phyloP scores from a whole-genome alignment of 2,113 vertebrate genomes.

The Sylvilagus bachmani region DNA sequence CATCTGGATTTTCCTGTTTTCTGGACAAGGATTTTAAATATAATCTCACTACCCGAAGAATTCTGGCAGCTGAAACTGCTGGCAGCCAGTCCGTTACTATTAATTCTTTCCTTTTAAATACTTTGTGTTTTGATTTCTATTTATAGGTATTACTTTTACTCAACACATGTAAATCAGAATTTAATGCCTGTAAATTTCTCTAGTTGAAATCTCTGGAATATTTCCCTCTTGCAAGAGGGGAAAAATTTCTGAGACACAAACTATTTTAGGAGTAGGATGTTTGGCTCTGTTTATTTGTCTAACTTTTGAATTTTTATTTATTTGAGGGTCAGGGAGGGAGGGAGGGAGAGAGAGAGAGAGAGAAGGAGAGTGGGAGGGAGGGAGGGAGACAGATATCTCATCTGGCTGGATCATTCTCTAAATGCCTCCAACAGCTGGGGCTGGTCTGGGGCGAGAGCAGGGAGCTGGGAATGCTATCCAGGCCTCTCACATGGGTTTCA shows the following conservation, averaged over 20 bases:
- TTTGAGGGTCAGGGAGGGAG: no score
- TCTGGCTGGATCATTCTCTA: no score
- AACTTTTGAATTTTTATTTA: no score
- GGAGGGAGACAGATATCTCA: no score
- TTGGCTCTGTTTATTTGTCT: neutral
- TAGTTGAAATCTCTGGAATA: neutral
- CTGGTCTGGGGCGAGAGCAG: no score
- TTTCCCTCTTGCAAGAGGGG: neutral
- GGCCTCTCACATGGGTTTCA: no score
- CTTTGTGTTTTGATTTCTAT: constrained; percentile 10
- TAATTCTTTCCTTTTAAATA: constrained; percentile 45
- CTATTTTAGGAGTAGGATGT: constrained; percentile 15
- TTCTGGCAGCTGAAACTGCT: neutral
- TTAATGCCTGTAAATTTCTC: neutral
- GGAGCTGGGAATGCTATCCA: no score
- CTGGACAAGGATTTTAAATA: constrained; percentile 14
- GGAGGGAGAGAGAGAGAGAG: no score
- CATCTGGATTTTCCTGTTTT: neutral
- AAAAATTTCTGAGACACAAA: constrained; percentile 31
- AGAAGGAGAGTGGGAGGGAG: no score
- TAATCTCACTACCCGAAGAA: neutral
- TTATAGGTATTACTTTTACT: neutral
- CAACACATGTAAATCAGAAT: constrained; percentile 10
- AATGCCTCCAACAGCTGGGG: no score
- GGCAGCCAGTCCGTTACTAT: neutral